phyloP scores from a whole-genome alignment of 2,797 vertebrate genomes.

The Leptoclinus maculatus region DNA sequence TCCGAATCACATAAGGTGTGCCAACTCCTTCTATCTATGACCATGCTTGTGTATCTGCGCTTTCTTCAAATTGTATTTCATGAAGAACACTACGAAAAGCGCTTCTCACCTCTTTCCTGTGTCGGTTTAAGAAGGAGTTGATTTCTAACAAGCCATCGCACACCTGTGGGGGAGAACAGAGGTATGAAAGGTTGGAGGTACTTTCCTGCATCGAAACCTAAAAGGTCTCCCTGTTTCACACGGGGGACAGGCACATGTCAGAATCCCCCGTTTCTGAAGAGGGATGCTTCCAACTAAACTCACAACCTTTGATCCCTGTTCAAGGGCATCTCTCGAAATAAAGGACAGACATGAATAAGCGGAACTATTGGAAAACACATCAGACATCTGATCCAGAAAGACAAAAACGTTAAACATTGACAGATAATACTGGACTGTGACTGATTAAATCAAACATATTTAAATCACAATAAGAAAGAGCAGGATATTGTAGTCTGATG shows the following conservation, averaged over 20 bases:
- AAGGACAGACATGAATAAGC: neutral
- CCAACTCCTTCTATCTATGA: neutral
- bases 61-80: neutral
- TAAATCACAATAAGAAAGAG: neutral
- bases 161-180: slow-evolving; percentile 70
- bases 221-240: neutral
- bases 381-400: neutral
- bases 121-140: slow-evolving; percentile 87
- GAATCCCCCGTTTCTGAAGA: slow-evolving; percentile 22
- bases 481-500: neutral
- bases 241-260: neutral
- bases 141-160: slow-evolving; percentile 92
- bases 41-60: neutral
- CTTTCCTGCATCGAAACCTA: neutral
- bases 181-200: neutral
- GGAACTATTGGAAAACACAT: neutral
- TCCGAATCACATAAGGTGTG: neutral
- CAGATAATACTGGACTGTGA: neutral
- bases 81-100: accelerated
- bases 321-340: neutral
- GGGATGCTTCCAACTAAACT: slow-evolving; percentile 31
- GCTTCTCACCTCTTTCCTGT: slow-evolving; percentile 82
- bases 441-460: neutral
- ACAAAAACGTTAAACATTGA: neutral
- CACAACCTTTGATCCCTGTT: slow-evolving; percentile 38